Conservation (phyloP, 2,797 vertebrate genomes). For the Malurus splendens region DNA sequence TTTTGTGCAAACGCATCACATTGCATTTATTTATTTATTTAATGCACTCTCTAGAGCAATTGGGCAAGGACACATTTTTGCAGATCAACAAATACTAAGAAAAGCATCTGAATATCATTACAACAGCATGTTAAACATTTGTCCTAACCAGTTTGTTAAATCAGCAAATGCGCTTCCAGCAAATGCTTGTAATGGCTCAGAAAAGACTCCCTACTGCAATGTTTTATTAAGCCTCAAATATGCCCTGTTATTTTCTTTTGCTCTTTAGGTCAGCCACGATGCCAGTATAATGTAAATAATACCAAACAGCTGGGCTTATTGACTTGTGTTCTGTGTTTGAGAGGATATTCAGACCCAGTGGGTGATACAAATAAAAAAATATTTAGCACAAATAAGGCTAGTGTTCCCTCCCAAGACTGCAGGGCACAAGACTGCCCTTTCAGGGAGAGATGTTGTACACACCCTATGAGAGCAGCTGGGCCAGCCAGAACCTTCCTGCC, state of each 20-base stretch:
- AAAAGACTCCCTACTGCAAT: conserved; percentile 72
- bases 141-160: conserved; percentile 76
- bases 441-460: background rate
- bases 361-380: conserved; percentile 7
- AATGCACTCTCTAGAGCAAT: conserved; percentile 55
- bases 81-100: conserved; percentile 74
- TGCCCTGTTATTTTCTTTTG: conserved; percentile 72
- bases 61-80: conserved; percentile 71
- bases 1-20: conserved; percentile 70
- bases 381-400: background rate
- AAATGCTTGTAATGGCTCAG: conserved; percentile 71
- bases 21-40: conserved; percentile 74
- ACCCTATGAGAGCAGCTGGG: background rate
- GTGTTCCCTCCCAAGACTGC: background rate
- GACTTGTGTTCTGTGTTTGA: conserved; percentile 19
- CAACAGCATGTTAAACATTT: conserved; percentile 76
- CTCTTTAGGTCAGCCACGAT: conserved; percentile 70
- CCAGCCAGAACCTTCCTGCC: background rate
- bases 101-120: conserved; percentile 76
- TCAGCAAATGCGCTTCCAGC: conserved; percentile 71
- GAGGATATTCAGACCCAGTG: background rate
- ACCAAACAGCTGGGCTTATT: conserved; percentile 57
- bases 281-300: conserved; percentile 67
- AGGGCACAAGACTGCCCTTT: background rate
- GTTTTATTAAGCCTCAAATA: conserved; percentile 75